Evolutionary conservation across 2,797 vertebrate species (phyloP).

Genomic region (Alca torda): DNA sequence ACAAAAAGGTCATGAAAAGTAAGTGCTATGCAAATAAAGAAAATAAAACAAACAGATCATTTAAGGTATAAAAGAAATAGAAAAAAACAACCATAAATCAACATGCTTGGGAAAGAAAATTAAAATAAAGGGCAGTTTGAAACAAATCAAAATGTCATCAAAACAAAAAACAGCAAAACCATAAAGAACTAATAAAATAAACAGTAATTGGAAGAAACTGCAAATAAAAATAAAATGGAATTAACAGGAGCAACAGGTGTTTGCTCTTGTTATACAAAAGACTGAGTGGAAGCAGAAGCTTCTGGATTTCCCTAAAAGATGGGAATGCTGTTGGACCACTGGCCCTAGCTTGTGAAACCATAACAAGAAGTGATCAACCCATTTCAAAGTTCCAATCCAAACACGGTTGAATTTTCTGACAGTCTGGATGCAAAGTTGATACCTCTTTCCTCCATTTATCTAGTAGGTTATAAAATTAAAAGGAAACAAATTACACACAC

Average conservation of each 20-base stretch:
- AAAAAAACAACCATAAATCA: conserved; percentile 26
- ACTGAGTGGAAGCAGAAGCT: background rate
- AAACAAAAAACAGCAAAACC: conserved; percentile 12
- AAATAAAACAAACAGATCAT: conserved; percentile 57
- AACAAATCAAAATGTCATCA: conserved; percentile 41
- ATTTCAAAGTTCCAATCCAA: background rate
- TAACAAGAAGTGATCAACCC: background rate
- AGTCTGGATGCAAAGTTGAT: background rate
- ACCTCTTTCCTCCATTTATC: background rate
- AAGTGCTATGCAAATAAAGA: conserved; percentile 57
- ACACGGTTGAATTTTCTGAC: background rate
- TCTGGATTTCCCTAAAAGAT: background rate
- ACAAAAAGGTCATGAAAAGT: conserved; percentile 64
- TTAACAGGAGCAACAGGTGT: background rate
- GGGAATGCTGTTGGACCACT: background rate
- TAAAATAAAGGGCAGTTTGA: conserved; percentile 24
- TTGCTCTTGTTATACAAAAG: background rate
- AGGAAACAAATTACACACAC: background rate
- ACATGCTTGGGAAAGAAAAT: conserved; percentile 24
- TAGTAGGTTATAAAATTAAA: background rate
- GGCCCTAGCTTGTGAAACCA: background rate
- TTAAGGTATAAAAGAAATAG: conserved; percentile 37
- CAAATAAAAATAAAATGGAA: conserved; percentile 17
- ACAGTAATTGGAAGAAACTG: conserved; percentile 12
- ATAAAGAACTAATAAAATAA: conserved; percentile 36